Base-by-base conservation (phyloP, 1,140 invertebrate genomes). In the Mamestra configurata region DNA sequence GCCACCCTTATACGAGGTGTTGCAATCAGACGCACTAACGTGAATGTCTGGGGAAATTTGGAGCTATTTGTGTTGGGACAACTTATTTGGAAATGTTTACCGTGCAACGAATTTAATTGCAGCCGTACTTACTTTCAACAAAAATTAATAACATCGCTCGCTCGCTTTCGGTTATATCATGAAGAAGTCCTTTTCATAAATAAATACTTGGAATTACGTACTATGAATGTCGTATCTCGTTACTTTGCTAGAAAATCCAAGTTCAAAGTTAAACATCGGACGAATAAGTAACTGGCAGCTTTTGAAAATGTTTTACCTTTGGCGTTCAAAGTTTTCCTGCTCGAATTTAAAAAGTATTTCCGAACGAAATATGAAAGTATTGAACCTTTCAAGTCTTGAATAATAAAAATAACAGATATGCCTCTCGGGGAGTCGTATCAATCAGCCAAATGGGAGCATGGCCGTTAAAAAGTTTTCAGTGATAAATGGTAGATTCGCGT, bases 401-500 rank as follows among this genome's bases (percentile, higher is more conserved):
- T 22, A 27, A 10, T 72, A 35, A 7, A 72, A 72, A 72, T 35
- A 49, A 35, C 11, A 20, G 40, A 59, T 40, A 72, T 40, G 40
- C 18, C 53, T 37, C 10, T 13, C 18, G 35, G 11, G 18, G 40
- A 7, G 53, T 43, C 6, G 22, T 46, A 79, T 79, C 78, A 73
- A 79, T 79, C 78, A 79, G 49, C n/a, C 27, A 40, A 70, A 64
- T 59, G 37, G 72, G 31, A 27, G 40, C 18, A 61, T n/a, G 53
- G 55, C 68, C 64, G 59, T 81, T 77, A 24, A 81, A 75, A 81
- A 77, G 15, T 81, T 77, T 76, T 31, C 53, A 51, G 6, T 81
- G 66, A 77, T 71, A 81, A 81, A 81, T 77, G 66, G 53, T 43
- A 18, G 27, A 27, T 53, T 73, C 70, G 24, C 68, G 55, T 73